phyloP scores from a whole-genome alignment of 2,113 vertebrate species.

The Amblyopsis rosae region DNA sequence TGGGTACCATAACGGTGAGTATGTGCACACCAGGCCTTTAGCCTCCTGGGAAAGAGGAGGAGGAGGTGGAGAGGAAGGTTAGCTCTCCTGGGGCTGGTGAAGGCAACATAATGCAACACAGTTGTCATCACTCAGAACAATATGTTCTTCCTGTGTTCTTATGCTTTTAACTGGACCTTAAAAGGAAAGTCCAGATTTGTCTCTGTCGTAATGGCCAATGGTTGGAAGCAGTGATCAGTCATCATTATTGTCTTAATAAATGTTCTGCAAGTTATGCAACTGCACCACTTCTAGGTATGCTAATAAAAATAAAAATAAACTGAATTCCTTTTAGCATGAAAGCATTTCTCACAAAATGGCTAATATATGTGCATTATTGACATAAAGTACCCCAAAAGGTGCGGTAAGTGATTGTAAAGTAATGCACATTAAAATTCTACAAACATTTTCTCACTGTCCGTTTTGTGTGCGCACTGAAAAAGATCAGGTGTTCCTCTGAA shows the following conservation, averaged over 20 bases:
- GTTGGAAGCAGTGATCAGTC: no score
- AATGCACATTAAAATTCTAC: no score
- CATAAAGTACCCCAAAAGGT: not conserved
- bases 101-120: not conserved
- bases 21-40: not conserved
- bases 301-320: conserved; percentile 28
- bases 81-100: conserved; percentile 3
- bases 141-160: conserved; percentile 3
- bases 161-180: not conserved
- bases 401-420: no score
- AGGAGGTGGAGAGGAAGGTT: no score
- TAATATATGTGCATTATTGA: conserved; percentile 23
- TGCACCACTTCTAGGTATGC: conserved; percentile 22
- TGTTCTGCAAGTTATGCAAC: not conserved
- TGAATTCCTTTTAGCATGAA: conserved; percentile 8
- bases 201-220: no score
- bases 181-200: no score
- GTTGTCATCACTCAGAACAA: not conserved
- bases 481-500: no score
- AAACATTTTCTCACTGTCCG: no score
- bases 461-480: no score
- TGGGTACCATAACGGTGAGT: not conserved
- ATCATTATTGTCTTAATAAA: conserved; percentile 6
- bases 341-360: conserved; percentile 18
- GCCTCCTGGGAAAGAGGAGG: no score